Percentiles rank a stretch among this genome's conserved stretches.
Evolutionary conservation across 2,113 vertebrate genomes (phyloP).

Genomic region (Trematomus loennbergii): DNA sequence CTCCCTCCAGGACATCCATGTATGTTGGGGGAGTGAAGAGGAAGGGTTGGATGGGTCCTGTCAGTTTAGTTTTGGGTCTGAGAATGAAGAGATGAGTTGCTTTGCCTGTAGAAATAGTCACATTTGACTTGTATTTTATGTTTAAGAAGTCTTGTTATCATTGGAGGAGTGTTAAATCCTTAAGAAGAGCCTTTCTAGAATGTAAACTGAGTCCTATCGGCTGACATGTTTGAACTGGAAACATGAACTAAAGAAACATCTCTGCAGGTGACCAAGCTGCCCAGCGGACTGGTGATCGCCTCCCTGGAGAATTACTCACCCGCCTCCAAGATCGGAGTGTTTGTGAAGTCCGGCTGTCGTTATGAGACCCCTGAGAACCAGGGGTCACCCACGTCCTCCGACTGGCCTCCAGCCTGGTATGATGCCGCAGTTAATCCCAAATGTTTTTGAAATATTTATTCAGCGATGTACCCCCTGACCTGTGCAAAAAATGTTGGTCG

Average conservation of each 20-base stretch:
- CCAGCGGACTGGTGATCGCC: constrained; percentile 93
- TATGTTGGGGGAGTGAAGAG: constrained; percentile 59
- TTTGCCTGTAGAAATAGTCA: neutral
- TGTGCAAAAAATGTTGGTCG: no score
- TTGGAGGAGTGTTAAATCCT: neutral
- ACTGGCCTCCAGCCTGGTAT: constrained; percentile 91
- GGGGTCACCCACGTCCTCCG: constrained; percentile 92
- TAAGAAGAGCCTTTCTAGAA: neutral
- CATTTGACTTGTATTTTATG: neutral
- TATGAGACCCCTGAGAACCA: constrained; percentile 88
- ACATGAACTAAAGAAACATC: neutral
- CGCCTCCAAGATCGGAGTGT: constrained; percentile 91
- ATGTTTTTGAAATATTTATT: no score
- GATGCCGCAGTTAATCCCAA: constrained; percentile 16
- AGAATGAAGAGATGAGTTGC: neutral
- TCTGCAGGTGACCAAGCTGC: constrained; percentile 90
- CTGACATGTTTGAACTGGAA: neutral
- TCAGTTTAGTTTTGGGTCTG: neutral
- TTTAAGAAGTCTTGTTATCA: no score
- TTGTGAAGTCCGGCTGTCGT: constrained; percentile 92
- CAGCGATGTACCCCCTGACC: no score
- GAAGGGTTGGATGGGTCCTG: neutral
- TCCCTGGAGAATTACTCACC: constrained; percentile 96
- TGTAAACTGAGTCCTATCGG: neutral
- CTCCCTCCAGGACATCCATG: constrained; percentile 69